Conservation (phyloP, 2,113 vertebrate genomes). For the Strix aluco region DNA sequence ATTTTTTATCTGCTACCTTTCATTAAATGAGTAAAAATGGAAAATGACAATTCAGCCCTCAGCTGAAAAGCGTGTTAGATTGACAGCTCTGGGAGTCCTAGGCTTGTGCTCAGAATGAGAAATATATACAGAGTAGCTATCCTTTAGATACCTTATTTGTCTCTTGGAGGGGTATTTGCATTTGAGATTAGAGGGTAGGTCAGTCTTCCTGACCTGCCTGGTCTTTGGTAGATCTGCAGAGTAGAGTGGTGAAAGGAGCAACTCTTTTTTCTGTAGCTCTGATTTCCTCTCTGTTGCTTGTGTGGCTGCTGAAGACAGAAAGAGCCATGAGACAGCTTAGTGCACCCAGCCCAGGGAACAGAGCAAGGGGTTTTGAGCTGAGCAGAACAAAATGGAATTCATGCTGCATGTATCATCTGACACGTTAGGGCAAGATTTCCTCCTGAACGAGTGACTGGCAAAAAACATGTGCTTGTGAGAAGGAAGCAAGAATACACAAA, state of each 20-base stretch:
- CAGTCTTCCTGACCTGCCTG: neutral
- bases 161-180: neutral
- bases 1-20: neutral
- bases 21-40: slow-evolving; percentile 23
- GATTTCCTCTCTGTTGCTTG: neutral
- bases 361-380: neutral
- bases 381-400: neutral
- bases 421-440: neutral
- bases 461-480: neutral
- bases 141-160: neutral
- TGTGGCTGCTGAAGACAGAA: neutral
- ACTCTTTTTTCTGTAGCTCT: neutral
- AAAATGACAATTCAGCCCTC: slow-evolving; percentile 28
- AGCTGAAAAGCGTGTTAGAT: slow-evolving; percentile 5
- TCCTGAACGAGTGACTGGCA: neutral
- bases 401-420: neutral
- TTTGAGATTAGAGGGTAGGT: slow-evolving; percentile 6
- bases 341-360: neutral
- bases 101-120: slow-evolving; percentile 5
- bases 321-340: neutral
- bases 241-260: neutral
- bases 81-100: neutral
- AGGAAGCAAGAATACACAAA: neutral
- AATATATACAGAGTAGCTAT: neutral
- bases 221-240: neutral